These are phyloP conservation scores for Papilio glaucus DNA, from an alignment of 1,140 invertebrate species.

Conservation along the genomic window DNA sequence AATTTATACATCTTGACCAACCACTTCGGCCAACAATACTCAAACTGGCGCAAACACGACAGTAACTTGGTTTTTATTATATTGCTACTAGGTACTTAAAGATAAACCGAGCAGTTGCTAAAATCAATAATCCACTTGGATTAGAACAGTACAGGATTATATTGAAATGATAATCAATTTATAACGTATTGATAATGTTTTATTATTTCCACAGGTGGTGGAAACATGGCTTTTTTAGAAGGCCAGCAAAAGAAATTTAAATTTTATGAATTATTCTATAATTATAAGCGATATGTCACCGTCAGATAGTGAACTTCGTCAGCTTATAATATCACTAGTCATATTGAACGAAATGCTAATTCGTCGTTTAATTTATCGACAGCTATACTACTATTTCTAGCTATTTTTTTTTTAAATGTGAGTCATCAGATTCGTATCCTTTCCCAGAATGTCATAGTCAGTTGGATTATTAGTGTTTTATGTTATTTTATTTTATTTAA, in stretches of 20 bases:
- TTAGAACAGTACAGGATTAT: slow-evolving; percentile 10
- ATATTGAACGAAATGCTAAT: background rate
- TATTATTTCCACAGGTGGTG: slow-evolving; percentile 3
- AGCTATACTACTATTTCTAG: too few species aligned
- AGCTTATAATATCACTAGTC: background rate
- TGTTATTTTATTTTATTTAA: too few species aligned
- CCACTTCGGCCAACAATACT: background rate
- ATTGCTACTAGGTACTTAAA: slow-evolving; percentile 13
- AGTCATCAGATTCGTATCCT: too few species aligned
- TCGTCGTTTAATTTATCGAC: too few species aligned
- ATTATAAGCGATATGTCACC: too few species aligned
- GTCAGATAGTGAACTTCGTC: background rate
- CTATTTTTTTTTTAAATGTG: too few species aligned
- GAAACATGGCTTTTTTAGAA: background rate
- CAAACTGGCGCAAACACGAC: background rate
- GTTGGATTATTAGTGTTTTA: too few species aligned
- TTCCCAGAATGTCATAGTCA: too few species aligned
- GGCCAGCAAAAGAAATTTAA: background rate
- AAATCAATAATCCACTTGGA: slow-evolving; percentile 17
- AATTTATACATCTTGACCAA: slow-evolving; percentile 18
- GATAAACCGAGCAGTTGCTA: slow-evolving; percentile 13
- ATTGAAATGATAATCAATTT: slow-evolving; percentile 1
- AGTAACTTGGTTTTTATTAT: slow-evolving; percentile 14
- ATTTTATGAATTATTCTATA: too few species aligned
- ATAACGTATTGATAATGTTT: slow-evolving; percentile 9